Evolutionary conservation across 2,888 invertebrate species (phyloP), one percentile per base, ranked within the genome.

Genomic region (Rhamphomyia laevipes): DNA sequence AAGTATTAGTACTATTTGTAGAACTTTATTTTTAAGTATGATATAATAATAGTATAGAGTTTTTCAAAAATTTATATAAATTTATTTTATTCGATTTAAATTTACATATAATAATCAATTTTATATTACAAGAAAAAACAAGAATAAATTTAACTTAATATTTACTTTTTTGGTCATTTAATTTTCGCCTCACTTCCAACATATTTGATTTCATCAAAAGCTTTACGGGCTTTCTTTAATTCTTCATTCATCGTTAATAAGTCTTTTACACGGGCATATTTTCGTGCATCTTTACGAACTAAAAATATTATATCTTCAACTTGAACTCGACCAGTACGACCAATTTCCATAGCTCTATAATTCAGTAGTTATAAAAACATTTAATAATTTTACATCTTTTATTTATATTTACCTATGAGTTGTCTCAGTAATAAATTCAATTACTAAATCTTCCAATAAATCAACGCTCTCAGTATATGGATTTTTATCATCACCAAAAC

Each of bases 391-490:
- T n/a, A 21, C 7, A 37, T 37, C 4, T 35, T n/a, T 23, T n/a
- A 18, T 10, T 2, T 4, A 2, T 58, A 41, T 18, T 63, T 74
- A 87, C 86, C 74, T 77, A 55, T 86, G 86, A 2, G 87, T 87
- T 74, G 90, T 94, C 75, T 96, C 94, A 2, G 91, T 91, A 27
- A 97, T 91, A 68, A 93, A 99, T 73, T 97, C 95, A 57, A 97
- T 91, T 1, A 97, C 96, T 43, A 99, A 73, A 70, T 99, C 96
- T 73, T 99, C 99, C 45, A 99, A 75, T 43, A 96, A 78, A 67
- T 99, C 97, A 0, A 99, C 95, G 65, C 95, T 95, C 73, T 99
- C 97, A 2, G 97, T 97, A 63, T 94, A 97, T 0, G 99, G 97
- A 73, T 96, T 97, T 68, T 94, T 93, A 66, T 99, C 97, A 70